Evolutionary conservation across 2,888 invertebrate species (phyloP), one percentile per base, ranked within the genome.

Genomic region (Bembecia ichneumoniformis): DNA sequence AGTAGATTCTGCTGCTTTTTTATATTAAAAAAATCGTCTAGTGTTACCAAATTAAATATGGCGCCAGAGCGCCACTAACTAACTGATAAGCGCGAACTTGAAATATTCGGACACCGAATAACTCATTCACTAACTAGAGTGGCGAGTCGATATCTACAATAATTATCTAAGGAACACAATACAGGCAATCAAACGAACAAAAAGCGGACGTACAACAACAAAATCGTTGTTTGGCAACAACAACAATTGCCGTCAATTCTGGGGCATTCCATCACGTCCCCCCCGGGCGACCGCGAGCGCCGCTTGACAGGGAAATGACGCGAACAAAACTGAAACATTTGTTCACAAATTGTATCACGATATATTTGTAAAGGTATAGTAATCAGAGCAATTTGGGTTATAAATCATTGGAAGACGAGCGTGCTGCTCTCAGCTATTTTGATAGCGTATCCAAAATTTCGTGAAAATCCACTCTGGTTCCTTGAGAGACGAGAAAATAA

Each of bases 221-320:
- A 44, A 44, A 14, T 13, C 58, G 66, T 71, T 66, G 70, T 68
- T 66, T 64, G 50, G 63, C 62, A 67, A 64, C 64, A 62, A 62
- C 56, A 57, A 55, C 50, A 54, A 58, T 44, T 44, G 44, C 44
- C 16, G 44, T 55, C 55, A 56, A 59, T 59, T 60, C 58, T 58
- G 56, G 62, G 53, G 64, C 76, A 74, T 76, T 73, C 74, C 73
- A 64, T 71, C 76, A 73, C 71, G 71, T 34, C n/a, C 56, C 60
- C 70, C 60, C 57, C 48, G 46, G 53, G 60, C 68, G 66, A 62
- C 43, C 53, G 47, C 50, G 56, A 48, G 52, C 60, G 58, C 55
- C 54, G 57, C 62, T 63, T 62, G 70, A 72, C 71, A 62, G 66
- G 59, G 58, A 68, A 71, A 71, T 68, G 62, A 68, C 62, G 54